Base-by-base conservation (phyloP, 2,797 vertebrate species). In the Benthosema pterotum region DNA sequence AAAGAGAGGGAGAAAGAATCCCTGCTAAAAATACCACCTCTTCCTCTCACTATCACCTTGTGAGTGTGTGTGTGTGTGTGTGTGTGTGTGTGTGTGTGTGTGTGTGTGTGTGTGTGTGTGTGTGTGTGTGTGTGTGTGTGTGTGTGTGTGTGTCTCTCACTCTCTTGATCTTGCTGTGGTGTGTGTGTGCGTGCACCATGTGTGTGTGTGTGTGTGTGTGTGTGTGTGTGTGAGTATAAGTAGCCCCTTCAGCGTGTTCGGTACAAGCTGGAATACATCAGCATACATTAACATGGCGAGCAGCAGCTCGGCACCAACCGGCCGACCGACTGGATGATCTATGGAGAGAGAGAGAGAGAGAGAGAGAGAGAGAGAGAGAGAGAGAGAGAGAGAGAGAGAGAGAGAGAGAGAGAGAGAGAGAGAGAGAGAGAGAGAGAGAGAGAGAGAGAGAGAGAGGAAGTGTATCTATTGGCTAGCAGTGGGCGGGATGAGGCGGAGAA, bases 1-100 rank as follows among this genome's bases (percentile, higher is more conserved):
- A 49, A 49, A 4, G 42, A 8, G 64, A 49, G 59, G 50, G 75
- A 78, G 74, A 48, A 51, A 38, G 77, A 79, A 74, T 5, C 63
- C 71, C 75, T 74, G 78, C 88, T 92, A 91, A 90, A 91, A 91
- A 92, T 92, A 92, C 80, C 80, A 67, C 82, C 77, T 85, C 77
- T 78, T 83, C 77, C 68, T 77, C 83, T 83, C 57, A 52, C 81
- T 86, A 73, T 82, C 83, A 83, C 80, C 80, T 76, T 9, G 22
- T 32, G 11, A 14, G 11, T 3, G 6, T 55, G 22, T 28, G 52
- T 13, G 8, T 14, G 52, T 38, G 6, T 38, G 6, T 32, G 28
- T 32, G 28, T 16, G 22, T 32, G 11, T 18, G 11, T 3, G 6
- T 55, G 22, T 28, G 52, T 13, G 8, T 14, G 52, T 38, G 6